Evolutionary conservation across 2,888 invertebrate species (phyloP), one percentile per base, ranked within the genome.

Genomic region (Didymodactylos carnosus): DNA sequence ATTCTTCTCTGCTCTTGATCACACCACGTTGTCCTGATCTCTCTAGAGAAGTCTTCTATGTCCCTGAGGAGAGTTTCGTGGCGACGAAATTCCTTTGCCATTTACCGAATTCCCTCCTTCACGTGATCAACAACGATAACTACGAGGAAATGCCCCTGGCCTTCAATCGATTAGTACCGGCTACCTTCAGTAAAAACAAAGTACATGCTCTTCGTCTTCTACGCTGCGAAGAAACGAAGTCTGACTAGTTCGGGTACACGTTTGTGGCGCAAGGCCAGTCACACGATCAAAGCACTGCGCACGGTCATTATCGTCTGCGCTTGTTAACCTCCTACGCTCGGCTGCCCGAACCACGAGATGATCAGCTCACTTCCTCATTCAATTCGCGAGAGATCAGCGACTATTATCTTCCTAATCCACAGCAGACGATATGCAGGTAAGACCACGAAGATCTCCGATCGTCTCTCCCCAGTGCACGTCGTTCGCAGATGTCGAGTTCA

Each of bases 51-150:
- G 78, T 82, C 23, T 82, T 83, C 77, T 78, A 79, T 76, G 82
- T 81, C 16, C 77, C 76, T 10, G 81, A 83, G 75, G 82, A 82
- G 11, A 53, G 51, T 41, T 49, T 71, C 39, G n/a, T 76, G 2
- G 14, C 72, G 19, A 71, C 76, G 16, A 76, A 76, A 74, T 27
- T 76, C 10, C 73, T 73, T 29, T 76, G 70, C 7, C 43, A 69
- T 73, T 40, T 69, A 77, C 76, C 40, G 43, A 82, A 82, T 8
- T 82, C 82, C 76, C 78, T 81, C 77, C 77, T 83, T 69, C 78
- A 82, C 39, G 83, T 83, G 19, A 78, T 83, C 51, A 80, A 83
- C 79, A 83, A 83, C 75, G 83, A 83, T 77, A 83, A 79, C 0
- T 80, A 81, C 4, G 79, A 79, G 72, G 83, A 83, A 76, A 77